Evolutionary conservation across 2,113 vertebrate species (phyloP), one percentile per base, ranked within the genome.

Genomic region (Cyrtonyx montezumae): DNA sequence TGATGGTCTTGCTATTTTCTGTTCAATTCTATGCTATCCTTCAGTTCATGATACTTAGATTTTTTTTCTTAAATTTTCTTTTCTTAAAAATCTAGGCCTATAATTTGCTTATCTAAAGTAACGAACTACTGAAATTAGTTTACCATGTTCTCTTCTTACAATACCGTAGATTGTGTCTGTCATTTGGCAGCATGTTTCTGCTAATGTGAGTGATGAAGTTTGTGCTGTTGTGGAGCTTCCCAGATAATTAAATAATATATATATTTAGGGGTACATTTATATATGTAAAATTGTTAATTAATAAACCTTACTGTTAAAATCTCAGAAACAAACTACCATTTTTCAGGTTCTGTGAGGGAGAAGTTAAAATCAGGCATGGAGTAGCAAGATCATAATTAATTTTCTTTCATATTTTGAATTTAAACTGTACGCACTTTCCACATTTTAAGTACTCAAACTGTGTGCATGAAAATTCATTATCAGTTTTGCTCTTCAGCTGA

Each of bases 401-500:
- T n/a, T 42, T 16, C 13, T 90, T 17, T 28, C 1, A 0, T 53
- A 21, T 66, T 51, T 66, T 79, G 22, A 77, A 79, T 79, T 73
- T 34, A 46, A 62, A 65, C 11, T 26, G 2, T 16, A 25, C 2
- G 0, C 70, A 55, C 18, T 66, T 43, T 66, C 73, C 7, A 23
- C 18, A 58, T 71, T 46, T 63, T 32, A 87, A 42, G 43, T 75
- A 43, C 13, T 66, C 58, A 17, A 1, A 48, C 34, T n/a, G 7
- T 58, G 23, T 9, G 2, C 48, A 23, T 56, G 26, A n/a, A 63
- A 5, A 14, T 13, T 88, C 4, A 22, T 34, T 69, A 56, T 32
- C 43, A 76, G 30, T 61, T 93, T 91, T 46, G 71, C 20, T 14
- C 13, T 81, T 93, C 43, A 74, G 48, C 40, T 82, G 42, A 9